Evolutionary conservation across 2,797 vertebrate genomes (phyloP).

Genomic region (Chiropotes sagulatus): DNA sequence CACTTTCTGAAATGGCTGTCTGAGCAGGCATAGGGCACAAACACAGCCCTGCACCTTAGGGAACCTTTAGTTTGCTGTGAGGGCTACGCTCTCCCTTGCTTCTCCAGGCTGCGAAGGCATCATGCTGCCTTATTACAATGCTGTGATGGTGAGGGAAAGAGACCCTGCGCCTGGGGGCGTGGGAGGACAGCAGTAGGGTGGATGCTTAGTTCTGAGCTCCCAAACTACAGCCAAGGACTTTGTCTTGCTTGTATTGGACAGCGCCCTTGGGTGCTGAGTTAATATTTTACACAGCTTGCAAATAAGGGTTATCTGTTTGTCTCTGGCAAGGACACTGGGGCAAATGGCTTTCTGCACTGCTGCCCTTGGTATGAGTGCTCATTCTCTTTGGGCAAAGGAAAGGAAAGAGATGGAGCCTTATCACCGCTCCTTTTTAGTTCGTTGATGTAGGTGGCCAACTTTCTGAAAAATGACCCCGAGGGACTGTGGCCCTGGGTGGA

Average conservation of each 20-base stretch:
- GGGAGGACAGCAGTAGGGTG: too few relatives aligned
- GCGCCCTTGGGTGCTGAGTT: slow-evolving; percentile 63
- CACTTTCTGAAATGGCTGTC: not conserved
- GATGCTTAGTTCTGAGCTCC: not conserved
- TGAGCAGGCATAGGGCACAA: not conserved
- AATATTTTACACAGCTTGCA: slow-evolving; percentile 65
- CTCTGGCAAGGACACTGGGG: slow-evolving; percentile 35
- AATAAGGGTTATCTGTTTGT: slow-evolving; percentile 66
- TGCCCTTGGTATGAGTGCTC: not conserved
- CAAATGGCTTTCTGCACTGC: slow-evolving; percentile 36
- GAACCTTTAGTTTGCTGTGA: not conserved
- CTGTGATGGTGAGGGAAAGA: not conserved
- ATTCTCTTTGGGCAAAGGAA: not conserved
- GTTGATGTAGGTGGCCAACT: not conserved
- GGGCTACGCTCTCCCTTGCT: not conserved
- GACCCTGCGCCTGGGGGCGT: accelerated
- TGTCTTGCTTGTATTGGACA: slow-evolving; percentile 47
- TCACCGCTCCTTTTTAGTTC: not conserved
- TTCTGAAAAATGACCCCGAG: not conserved
- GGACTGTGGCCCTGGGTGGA: not conserved
- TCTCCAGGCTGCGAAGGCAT: not conserved
- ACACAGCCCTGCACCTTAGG: not conserved
- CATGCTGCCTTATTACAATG: accelerated
- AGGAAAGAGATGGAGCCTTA: not conserved
- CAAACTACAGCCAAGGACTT: slow-evolving; percentile 49